These are phyloP conservation scores for Pantelozetes paolii DNA, from an alignment of 2,888 invertebrate genomes.

Conservation along the genomic window DNA sequence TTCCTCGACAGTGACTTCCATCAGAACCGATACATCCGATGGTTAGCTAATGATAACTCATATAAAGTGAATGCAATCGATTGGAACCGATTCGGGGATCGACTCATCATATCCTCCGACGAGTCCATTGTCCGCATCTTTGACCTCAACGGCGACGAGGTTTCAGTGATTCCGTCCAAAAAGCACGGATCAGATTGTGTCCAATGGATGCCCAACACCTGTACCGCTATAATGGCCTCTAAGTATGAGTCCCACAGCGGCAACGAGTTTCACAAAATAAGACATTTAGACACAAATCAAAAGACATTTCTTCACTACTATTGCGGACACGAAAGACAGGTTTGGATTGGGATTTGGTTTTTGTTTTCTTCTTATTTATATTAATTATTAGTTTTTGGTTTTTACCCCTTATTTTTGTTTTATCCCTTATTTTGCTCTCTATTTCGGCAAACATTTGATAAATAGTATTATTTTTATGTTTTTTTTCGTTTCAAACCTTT, in stretches of 20 bases:
- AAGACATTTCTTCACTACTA: not conserved
- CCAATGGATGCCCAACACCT: not conserved
- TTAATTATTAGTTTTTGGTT: no score
- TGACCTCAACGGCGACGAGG: not conserved
- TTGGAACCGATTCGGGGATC: not conserved
- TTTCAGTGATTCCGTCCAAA: not conserved
- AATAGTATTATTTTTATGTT: no score
- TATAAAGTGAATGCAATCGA: slow-evolving; percentile 12
- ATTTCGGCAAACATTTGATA: no score
- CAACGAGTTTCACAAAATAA: not conserved
- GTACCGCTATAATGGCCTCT: not conserved
- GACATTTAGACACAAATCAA: not conserved
- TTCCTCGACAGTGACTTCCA: not conserved
- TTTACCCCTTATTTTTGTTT: no score
- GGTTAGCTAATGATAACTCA: not conserved
- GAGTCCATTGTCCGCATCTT: not conserved
- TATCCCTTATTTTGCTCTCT: no score
- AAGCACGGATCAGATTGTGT: not conserved
- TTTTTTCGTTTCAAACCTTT: no score
- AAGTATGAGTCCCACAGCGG: not conserved
- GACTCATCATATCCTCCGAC: not conserved
- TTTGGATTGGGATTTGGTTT: not conserved
- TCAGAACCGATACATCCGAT: slow-evolving; percentile 18
- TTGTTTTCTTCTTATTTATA: not conserved
- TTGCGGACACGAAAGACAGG: slow-evolving; percentile 17